phyloP scores from a whole-genome alignment of 2,797 vertebrate genomes.

The Ambastaia sidthimunki region DNA sequence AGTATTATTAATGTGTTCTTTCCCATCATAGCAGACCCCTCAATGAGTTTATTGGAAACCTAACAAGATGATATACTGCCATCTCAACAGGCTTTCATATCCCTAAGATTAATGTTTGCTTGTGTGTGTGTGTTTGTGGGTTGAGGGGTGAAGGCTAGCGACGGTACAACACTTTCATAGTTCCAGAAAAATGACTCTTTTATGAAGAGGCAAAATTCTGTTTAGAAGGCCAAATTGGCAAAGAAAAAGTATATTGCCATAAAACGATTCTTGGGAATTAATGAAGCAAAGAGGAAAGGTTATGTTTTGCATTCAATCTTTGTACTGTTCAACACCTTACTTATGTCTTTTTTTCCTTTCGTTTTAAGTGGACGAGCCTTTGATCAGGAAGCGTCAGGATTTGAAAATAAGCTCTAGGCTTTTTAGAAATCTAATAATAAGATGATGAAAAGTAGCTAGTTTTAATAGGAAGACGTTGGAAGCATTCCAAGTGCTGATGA shows the following conservation, averaged over 20 bases:
- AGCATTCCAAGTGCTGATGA: conserved; percentile 54
- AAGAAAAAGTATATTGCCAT: conserved; percentile 8
- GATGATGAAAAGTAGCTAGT: conserved; percentile 51
- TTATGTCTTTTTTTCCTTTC: conserved; percentile 23
- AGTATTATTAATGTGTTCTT: conserved; percentile 50
- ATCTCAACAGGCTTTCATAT: conserved; percentile 64
- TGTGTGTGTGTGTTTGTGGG: conserved; percentile 44
- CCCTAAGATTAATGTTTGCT: conserved; percentile 69
- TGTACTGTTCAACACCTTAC: conserved; percentile 40
- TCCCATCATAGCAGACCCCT: conserved; percentile 36
- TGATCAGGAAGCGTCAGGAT: conserved; percentile 54
- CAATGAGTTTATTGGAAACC: conserved; percentile 67
- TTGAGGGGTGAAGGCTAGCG: conserved; percentile 35
- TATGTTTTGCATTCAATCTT: conserved; percentile 50
- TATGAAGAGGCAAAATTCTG: conserved; percentile 34
- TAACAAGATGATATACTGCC: conserved; percentile 68
- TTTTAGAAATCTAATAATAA: conserved; percentile 57
- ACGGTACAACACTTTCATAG: not conserved
- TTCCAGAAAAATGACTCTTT: conserved; percentile 27
- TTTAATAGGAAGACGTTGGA: conserved; percentile 53
- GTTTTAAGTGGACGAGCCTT: conserved; percentile 53
- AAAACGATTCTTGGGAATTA: conserved; percentile 38
- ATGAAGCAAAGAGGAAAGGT: conserved; percentile 44
- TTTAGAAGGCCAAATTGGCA: conserved; percentile 10
- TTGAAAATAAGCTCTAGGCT: conserved; percentile 53